Evolutionary conservation across 2,113 vertebrate species (phyloP).

Genomic region (Nothobranchius kuhntae): DNA sequence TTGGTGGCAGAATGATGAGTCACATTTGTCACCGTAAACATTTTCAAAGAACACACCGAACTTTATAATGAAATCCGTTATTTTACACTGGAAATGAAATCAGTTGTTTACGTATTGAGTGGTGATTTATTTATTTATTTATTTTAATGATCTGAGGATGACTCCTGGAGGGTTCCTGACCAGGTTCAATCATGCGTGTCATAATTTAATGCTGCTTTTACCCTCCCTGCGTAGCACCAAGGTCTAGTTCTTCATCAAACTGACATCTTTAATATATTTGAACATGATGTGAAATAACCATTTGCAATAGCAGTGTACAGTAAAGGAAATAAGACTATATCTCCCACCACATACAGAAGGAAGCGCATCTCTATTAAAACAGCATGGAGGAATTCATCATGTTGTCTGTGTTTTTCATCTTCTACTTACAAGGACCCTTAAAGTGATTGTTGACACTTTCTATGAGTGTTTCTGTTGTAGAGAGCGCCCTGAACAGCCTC

Average conservation of each 20-base stretch:
- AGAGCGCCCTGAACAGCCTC: neutral
- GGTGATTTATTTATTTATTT: too few relatives aligned
- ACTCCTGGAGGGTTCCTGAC: too few relatives aligned
- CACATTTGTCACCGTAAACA: too few relatives aligned
- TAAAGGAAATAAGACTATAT: slow-evolving; percentile 29
- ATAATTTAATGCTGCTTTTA: slow-evolving; percentile 31
- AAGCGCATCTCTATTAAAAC: slow-evolving; percentile 74
- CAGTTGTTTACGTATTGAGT: too few relatives aligned
- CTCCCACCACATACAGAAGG: slow-evolving; percentile 58
- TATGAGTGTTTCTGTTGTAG: neutral
- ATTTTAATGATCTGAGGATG: too few relatives aligned
- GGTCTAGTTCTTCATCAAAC: slow-evolving; percentile 34
- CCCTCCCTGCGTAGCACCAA: slow-evolving; percentile 30
- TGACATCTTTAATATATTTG: slow-evolving; percentile 38
- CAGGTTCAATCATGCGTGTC: neutral
- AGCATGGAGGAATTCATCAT: slow-evolving; percentile 63
- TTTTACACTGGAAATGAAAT: too few relatives aligned
- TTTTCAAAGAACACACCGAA: too few relatives aligned
- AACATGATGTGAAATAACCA: slow-evolving; percentile 56
- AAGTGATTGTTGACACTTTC: too few relatives aligned
- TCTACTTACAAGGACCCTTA: neutral
- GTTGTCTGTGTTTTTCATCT: slow-evolving; percentile 1
- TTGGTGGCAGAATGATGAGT: too few relatives aligned
- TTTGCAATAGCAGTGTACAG: slow-evolving; percentile 68
- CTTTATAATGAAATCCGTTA: too few relatives aligned